Evolutionary conservation across 35 echinoderm and acorn worm species (phyloP), one percentile per base, ranked within the genome.

Genomic region (Apostichopus parvimensis): DNA sequence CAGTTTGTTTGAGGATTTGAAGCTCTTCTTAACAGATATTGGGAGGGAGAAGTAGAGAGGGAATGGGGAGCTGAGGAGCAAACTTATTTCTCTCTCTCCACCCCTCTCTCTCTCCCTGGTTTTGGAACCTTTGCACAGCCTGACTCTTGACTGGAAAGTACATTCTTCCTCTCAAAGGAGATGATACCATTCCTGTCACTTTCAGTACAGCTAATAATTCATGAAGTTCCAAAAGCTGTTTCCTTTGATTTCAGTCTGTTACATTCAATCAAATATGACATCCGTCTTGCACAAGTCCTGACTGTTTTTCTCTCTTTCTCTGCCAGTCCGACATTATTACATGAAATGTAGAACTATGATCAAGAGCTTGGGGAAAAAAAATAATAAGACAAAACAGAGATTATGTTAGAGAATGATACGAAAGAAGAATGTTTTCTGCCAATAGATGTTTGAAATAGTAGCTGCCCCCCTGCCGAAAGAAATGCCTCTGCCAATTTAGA

Each of bases 381-480:
- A 21, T 20, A 75, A 21, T 0, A 75, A 75, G 14, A 6, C n/a
- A 1, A 61, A 75, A 75, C 71, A 75, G 7, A 73, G 71, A 61
- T 14, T 75, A 75, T 75, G 12, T 75, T 18, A 3, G 71, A 21
- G 6, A 75, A 75, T 75, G 15, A 20, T 75, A 75, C 1, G 71
- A n/a, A 75, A 6, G 20, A 75, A n/a, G 81, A 84, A 56, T 11
- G 14, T 9, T 15, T n/a, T 58, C 24, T 61, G 81, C 81, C 81
- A 5, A 20, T 60, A 84, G 81, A 84, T 84, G 7, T 84, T 58
- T 84, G 81, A 84, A 84, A 84, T 84, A 24, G 81, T 60, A 84
- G 81, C 55, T 57, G 5, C 81, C 81, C 78, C 81, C 81, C 54
- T 57, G 54, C 81, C 15, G 54, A 58, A 61, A 60, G 55, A 59